Evolutionary conservation across 2,113 vertebrate genomes (phyloP), one percentile per base, ranked within the genome.

Genomic region (Brachyhypopomus gauderio): DNA sequence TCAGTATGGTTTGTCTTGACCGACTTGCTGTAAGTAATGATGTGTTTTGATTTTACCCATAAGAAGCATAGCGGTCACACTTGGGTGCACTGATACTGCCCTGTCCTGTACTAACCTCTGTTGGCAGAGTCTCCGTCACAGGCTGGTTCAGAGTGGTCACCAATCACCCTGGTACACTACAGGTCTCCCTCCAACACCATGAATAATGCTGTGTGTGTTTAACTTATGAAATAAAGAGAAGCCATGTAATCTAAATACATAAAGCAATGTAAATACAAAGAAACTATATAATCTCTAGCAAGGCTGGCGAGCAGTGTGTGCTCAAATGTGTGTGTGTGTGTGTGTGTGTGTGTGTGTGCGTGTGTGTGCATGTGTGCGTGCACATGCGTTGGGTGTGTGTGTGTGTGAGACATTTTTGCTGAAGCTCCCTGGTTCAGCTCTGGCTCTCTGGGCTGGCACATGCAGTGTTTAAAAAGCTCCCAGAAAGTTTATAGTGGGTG

Each of bases 401-500:
- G 81, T 66, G 73, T 81, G 81, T 71, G 86, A 87, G 87, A 93
- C 89, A 90, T 89, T 87, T 91, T 88, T 88, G 86, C 87, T 89
- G 85, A 79, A 84, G 86, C 89, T 89, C 84, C 84, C 83, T 48
- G 88, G 86, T 89, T 78, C 83, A 59, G 84, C 91, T 88, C 91
- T 89, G 88, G 88, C 81, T 77, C 87, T 85, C 89, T 74, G 89
- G 89, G 92, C 88, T 94, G 93, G 93, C 93, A 94, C 91, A 89
- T 82, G 88, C 86, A 90, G 86, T 94, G 93, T 94, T 94, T 94
- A 94, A 92, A 89, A 91, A 92, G 90, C 89, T 87, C 90, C 92
- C 85, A 88, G 92, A 94, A 93, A 93, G 93, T 94, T 94, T 94
- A 94, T 89, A 94, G 90, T 90, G 92, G 91, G 90, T 93, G 91